Conservation (phyloP, 2,797 vertebrate species). For the Poecile montanus region DNA sequence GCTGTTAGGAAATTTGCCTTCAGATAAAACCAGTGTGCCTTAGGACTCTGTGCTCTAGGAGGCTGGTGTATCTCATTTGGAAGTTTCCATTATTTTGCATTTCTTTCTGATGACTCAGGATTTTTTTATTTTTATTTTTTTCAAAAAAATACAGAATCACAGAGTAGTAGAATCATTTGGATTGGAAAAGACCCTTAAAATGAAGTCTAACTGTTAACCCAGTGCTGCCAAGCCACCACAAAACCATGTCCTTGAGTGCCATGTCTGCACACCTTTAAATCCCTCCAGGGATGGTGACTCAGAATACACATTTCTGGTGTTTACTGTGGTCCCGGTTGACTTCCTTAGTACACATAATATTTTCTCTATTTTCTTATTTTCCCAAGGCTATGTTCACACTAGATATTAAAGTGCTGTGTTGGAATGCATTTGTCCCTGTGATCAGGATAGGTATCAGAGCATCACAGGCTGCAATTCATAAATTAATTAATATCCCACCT, state of each 20-base stretch:
- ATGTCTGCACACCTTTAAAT: fast-evolving
- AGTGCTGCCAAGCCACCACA: fast-evolving
- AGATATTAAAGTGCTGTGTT: background rate
- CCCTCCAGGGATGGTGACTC: background rate
- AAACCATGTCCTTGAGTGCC: background rate
- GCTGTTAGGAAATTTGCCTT: background rate
- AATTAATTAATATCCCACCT: background rate
- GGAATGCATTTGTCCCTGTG: background rate
- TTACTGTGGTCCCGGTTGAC: background rate
- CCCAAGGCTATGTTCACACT: background rate
- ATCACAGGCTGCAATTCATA: background rate
- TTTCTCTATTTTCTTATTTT: background rate
- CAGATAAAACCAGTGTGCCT: background rate
- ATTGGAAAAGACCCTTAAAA: background rate
- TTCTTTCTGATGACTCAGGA: background rate
- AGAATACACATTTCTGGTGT: background rate
- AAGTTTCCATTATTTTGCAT: background rate
- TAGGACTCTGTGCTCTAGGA: background rate
- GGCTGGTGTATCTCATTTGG: background rate
- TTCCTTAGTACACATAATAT: background rate
- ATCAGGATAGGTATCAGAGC: background rate
- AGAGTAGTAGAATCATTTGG: background rate
- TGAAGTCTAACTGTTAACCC: fast-evolving
- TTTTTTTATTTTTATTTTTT: too few species aligned
- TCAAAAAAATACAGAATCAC: background rate